phyloP scores from a whole-genome alignment of 2,888 invertebrate species.

The Parapristionchus giblindavisi region DNA sequence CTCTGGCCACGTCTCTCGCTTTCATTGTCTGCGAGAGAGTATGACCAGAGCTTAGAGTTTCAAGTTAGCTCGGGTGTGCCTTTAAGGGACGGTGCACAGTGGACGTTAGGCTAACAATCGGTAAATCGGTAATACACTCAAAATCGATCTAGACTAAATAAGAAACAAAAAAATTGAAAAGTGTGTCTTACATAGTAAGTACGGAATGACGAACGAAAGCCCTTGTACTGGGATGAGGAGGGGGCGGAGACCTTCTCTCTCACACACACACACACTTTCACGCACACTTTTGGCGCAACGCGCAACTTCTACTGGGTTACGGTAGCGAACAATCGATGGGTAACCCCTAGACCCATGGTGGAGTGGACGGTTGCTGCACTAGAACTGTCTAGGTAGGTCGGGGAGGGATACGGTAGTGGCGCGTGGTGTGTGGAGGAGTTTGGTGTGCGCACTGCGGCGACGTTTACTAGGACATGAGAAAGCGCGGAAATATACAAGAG shows the following conservation, averaged over 20 bases:
- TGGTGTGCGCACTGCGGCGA: conserved; percentile 5
- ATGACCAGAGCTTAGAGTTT: no score
- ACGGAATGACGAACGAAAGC: conserved; percentile 43
- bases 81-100: no score
- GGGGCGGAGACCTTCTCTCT: conserved; percentile 27
- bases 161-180: conserved; percentile 20
- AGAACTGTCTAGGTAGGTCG: conserved; percentile 1
- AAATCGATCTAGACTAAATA: no score
- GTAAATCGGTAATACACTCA: background rate
- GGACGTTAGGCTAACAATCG: no score
- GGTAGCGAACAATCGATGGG: conserved; percentile 3
- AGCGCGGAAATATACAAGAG: background rate
- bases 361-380: background rate
- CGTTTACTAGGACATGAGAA: conserved; percentile 20
- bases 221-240: conserved; percentile 13
- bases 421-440: background rate
- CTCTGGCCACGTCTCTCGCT: no score
- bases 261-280: background rate
- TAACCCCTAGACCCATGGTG: background rate
- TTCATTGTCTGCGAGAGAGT: no score
- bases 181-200: conserved; percentile 51
- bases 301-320: conserved; percentile 34
- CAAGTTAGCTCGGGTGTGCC: no score
- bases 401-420: background rate
- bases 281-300: conserved; percentile 31